These are phyloP conservation scores for Phalacrocorax aristotelis DNA, from an alignment of 2,113 vertebrate genomes.

Conservation along the genomic window DNA sequence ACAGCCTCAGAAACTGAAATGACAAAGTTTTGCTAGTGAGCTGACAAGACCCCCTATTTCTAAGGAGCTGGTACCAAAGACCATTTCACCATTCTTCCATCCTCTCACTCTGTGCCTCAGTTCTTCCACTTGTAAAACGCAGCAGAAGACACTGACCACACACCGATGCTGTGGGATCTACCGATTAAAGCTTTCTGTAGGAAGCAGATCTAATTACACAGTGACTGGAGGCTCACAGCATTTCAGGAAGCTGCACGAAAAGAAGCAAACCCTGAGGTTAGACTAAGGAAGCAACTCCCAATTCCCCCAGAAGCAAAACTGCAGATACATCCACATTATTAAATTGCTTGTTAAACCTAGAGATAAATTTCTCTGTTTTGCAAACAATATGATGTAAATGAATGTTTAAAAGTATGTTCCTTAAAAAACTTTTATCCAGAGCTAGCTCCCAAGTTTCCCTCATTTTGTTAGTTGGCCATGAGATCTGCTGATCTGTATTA, in stretches of 20 bases:
- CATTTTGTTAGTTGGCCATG: neutral
- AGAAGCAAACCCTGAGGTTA: neutral
- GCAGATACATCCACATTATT: neutral
- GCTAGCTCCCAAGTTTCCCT: neutral
- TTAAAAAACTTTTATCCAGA: neutral
- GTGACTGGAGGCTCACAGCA: rapidly evolving
- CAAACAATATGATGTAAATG: neutral
- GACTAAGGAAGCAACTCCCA: neutral
- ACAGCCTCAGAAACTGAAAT: neutral
- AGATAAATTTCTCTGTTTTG: neutral
- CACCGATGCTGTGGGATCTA: rapidly evolving
- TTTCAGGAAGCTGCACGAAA: neutral
- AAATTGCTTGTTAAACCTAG: neutral
- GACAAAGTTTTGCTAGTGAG: neutral
- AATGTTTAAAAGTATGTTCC: neutral
- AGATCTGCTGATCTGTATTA: neutral
- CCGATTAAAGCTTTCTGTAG: neutral
- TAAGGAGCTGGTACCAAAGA: neutral
- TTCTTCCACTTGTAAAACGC: neutral
- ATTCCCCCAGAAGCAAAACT: neutral
- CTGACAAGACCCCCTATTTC: neutral
- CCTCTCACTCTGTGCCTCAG: neutral
- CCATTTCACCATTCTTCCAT: neutral
- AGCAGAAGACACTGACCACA: neutral
- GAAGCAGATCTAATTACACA: neutral